A percentile compares a stretch with the other conserved stretches of the same genome.
These are phyloP conservation scores for Drosophila planitibia DNA, from an alignment of 2,888 invertebrate species.

Conservation along the genomic window DNA sequence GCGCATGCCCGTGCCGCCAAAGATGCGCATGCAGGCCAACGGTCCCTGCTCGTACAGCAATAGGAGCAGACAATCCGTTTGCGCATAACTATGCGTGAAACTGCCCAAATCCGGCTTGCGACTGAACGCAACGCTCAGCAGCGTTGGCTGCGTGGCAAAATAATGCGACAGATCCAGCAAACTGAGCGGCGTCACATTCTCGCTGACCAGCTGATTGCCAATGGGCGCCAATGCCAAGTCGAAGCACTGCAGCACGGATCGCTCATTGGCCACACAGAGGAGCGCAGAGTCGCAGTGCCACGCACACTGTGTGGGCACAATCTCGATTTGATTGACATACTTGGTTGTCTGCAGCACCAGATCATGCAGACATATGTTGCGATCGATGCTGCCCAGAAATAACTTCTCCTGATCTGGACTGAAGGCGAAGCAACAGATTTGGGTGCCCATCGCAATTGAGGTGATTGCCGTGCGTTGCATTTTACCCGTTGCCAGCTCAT, in stretches of 20 bases:
- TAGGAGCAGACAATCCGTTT: constrained; percentile 87
- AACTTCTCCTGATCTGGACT: constrained; percentile 91
- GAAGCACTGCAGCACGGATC: constrained; percentile 91
- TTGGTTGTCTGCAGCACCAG: constrained; percentile 90
- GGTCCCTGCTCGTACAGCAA: constrained; percentile 89
- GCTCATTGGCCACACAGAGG: constrained; percentile 89
- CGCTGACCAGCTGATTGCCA: constrained; percentile 89
- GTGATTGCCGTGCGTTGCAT: constrained; percentile 89
- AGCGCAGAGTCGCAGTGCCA: constrained; percentile 91
- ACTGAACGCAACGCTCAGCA: constrained; percentile 88
- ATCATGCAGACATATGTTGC: constrained; percentile 92
- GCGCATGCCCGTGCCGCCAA: constrained; percentile 86
- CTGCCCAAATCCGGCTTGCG: constrained; percentile 86
- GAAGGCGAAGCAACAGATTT: constrained; percentile 89
- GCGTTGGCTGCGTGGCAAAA: constrained; percentile 86
- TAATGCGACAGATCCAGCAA: constrained; percentile 88
- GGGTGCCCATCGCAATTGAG: constrained; percentile 90
- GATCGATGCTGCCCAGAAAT: constrained; percentile 93
- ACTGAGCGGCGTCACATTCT: constrained; percentile 88
- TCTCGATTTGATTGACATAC: constrained; percentile 90
- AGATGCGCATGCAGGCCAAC: constrained; percentile 86
- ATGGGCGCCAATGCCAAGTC: constrained; percentile 90
- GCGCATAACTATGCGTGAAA: constrained; percentile 83
- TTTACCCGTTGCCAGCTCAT: constrained; percentile 87
- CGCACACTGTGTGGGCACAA: constrained; percentile 90